Conservation (phyloP, 2,888 invertebrate species). For the Ceraclea dissimilis region DNA sequence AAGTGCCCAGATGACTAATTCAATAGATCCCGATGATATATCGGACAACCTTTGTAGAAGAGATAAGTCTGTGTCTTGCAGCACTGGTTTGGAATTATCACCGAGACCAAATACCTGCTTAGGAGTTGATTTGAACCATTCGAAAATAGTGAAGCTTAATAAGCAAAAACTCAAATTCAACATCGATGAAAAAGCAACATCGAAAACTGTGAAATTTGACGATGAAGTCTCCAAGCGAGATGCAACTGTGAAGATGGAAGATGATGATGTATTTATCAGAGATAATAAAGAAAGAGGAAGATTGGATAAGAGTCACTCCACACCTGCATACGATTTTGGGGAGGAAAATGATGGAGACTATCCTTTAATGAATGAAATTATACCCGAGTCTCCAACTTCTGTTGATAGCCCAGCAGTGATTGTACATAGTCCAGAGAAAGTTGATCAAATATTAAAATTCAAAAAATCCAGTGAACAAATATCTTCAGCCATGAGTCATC, state of each 20-base stretch:
- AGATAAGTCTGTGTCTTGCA: constrained; percentile 73
- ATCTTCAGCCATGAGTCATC: constrained; percentile 37
- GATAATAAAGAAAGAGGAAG: constrained; percentile 39
- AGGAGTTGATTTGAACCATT: constrained; percentile 37
- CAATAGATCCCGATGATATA: constrained; percentile 37
- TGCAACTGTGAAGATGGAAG: constrained; percentile 28
- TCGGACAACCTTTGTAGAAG: constrained; percentile 54
- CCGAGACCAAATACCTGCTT: constrained; percentile 62
- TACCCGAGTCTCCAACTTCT: constrained; percentile 38
- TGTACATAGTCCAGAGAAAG: constrained; percentile 34
- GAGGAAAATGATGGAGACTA: constrained; percentile 27
- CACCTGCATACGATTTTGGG: constrained; percentile 69
- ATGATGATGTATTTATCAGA: constrained; percentile 17
- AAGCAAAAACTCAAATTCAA: constrained; percentile 19
- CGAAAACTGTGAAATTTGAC: constrained; percentile 28
- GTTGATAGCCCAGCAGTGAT: constrained; percentile 29
- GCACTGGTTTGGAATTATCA: constrained; percentile 62
- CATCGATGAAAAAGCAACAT: constrained; percentile 30
- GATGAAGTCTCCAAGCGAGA: constrained; percentile 26
- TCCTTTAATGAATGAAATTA: constrained; percentile 31
- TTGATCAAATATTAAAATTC: constrained; percentile 40
- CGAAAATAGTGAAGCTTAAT: constrained; percentile 26
- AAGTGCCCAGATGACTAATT: constrained; percentile 34
- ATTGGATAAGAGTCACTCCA: constrained; percentile 73
- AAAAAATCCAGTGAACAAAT: constrained; percentile 40